These are phyloP conservation scores for Heliconius himera DNA, from an alignment of 1,140 invertebrate species.

Conservation along the genomic window DNA sequence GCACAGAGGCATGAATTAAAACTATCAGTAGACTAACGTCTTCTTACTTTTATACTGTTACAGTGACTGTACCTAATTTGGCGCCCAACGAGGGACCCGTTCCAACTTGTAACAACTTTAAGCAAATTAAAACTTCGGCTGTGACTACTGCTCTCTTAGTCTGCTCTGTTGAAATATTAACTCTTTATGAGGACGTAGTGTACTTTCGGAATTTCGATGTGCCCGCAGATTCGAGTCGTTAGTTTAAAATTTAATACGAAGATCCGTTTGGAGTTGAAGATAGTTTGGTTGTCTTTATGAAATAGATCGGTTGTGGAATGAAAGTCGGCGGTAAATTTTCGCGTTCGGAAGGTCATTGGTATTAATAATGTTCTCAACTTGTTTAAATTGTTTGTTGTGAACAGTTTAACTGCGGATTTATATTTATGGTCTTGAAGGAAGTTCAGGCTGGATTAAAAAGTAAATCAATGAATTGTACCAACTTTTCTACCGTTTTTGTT, in stretches of 20 bases:
- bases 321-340: conserved; percentile 32
- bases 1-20: conserved; percentile 66
- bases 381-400: not conserved
- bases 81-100: conserved; percentile 74
- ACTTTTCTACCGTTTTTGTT: not conserved
- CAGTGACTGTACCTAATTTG: conserved; percentile 75
- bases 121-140: conserved; percentile 79
- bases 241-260: conserved; percentile 72
- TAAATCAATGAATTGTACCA: not conserved
- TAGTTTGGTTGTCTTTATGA: conserved; percentile 45
- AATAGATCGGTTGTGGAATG: conserved; percentile 36
- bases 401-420: not conserved
- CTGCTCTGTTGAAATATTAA: conserved; percentile 77
- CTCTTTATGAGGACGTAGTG: conserved; percentile 76
- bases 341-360: conserved; percentile 27
- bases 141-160: conserved; percentile 76
- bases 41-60: conserved; percentile 59
- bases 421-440: not conserved
- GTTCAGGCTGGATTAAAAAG: not conserved
- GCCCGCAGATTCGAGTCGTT: conserved; percentile 65
- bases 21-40: conserved; percentile 69
- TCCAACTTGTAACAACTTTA: conserved; percentile 79
- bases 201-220: conserved; percentile 66
- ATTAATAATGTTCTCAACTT: conserved; percentile 16
- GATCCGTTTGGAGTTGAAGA: conserved; percentile 52